Evolutionary conservation across 2,113 vertebrate genomes (phyloP).

Genomic region (Cettia cetti): DNA sequence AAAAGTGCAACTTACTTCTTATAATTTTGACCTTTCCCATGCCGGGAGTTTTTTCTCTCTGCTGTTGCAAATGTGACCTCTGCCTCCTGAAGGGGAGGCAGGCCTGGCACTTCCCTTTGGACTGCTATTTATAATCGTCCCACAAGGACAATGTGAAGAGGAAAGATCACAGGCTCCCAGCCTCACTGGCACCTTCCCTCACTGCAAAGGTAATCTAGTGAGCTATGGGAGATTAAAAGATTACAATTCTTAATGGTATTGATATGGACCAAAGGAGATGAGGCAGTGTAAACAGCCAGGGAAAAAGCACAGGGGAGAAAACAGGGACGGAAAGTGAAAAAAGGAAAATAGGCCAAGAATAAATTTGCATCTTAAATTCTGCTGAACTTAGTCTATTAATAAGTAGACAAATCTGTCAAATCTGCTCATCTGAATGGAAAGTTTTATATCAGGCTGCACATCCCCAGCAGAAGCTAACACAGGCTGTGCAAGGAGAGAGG

Average conservation of each 20-base stretch:
- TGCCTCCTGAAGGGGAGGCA: background rate
- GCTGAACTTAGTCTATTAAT: slow-evolving; percentile 44
- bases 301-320: background rate
- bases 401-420: slow-evolving; percentile 39
- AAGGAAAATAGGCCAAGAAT: slow-evolving; percentile 62
- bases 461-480: background rate
- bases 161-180: background rate
- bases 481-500: background rate
- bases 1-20: background rate
- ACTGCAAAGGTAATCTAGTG: background rate
- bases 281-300: background rate
- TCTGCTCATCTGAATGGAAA: slow-evolving; percentile 21
- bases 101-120: background rate
- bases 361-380: slow-evolving; percentile 58
- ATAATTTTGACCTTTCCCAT: background rate
- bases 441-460: background rate
- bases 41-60: background rate
- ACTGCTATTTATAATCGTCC: background rate
- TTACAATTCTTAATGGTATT: background rate
- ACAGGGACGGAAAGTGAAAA: background rate
- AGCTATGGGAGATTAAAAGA: background rate
- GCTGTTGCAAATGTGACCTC: background rate
- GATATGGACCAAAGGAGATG: background rate
- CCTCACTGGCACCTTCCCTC: background rate
- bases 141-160: background rate